Conservation (phyloP, 2,888 invertebrate genomes). For the Pedicia rivosa region DNA sequence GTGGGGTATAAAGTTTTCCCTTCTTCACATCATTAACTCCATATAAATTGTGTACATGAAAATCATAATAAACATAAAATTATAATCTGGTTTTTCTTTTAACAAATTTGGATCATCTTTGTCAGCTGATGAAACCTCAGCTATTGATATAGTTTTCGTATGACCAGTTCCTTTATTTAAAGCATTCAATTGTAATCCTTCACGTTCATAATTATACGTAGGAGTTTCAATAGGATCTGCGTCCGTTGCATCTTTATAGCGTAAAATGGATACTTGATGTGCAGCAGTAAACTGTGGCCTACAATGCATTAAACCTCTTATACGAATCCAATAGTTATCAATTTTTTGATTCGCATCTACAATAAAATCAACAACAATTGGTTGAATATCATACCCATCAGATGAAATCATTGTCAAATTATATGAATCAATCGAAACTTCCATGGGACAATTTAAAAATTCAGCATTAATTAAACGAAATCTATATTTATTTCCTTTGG, state of each 20-base stretch:
- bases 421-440: conserved; percentile 69
- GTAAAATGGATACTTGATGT: conserved; percentile 51
- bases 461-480: conserved; percentile 74
- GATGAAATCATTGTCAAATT: conserved; percentile 58
- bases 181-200: conserved; percentile 59
- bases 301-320: conserved; percentile 76
- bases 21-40: conserved; percentile 48
- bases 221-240: conserved; percentile 43
- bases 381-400: conserved; percentile 63
- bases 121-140: conserved; percentile 45
- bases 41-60: conserved; percentile 58
- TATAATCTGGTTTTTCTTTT: conserved; percentile 53
- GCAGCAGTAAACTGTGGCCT: conserved; percentile 51
- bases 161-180: conserved; percentile 59
- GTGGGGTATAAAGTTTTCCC: conserved; percentile 56
- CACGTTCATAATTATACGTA: conserved; percentile 36
- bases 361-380: conserved; percentile 63
- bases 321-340: conserved; percentile 65
- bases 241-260: conserved; percentile 49
- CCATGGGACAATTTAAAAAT: conserved; percentile 74
- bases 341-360: conserved; percentile 49
- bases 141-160: conserved; percentile 44
- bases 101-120: conserved; percentile 39
- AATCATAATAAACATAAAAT: conserved; percentile 76
- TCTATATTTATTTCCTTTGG: conserved; percentile 51